Evolutionary conservation across 2,797 vertebrate genomes (phyloP).

Genomic region (Astyanax mexicanus): DNA sequence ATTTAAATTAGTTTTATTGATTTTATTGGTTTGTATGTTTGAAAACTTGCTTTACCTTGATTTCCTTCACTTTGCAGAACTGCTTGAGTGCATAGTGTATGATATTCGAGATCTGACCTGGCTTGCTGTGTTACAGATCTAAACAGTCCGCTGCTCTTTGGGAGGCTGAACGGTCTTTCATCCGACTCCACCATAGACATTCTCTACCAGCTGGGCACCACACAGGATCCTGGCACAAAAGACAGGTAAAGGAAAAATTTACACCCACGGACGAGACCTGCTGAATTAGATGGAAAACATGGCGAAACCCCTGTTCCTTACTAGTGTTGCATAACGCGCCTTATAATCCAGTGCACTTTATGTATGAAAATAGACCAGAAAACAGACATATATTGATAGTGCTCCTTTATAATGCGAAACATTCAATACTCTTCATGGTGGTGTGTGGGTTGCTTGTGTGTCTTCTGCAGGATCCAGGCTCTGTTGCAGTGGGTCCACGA

Average conservation of each 20-base stretch:
- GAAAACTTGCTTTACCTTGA: background rate
- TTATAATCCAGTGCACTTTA: no score
- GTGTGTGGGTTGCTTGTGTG: background rate
- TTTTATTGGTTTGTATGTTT: background rate
- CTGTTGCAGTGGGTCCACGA: constrained; percentile 97
- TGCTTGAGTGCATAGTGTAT: background rate
- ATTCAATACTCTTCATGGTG: no score
- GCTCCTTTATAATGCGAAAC: no score
- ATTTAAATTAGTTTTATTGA: no score
- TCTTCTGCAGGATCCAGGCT: constrained; percentile 90
- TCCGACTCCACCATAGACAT: constrained; percentile 99
- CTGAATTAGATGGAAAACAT: no score
- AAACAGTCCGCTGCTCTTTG: constrained; percentile 97
- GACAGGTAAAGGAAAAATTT: constrained; percentile 88
- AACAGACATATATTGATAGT: no score
- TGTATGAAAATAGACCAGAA: no score
- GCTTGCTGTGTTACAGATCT: constrained; percentile 81
- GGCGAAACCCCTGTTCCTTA: no score
- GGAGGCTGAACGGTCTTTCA: constrained; percentile 95
- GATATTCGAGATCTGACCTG: background rate
- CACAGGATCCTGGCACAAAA: constrained; percentile 96
- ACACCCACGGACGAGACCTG: no score
- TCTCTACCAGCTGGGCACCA: constrained; percentile 97
- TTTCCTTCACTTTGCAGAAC: background rate
- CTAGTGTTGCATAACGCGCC: no score